Conservation (phyloP, 2,113 vertebrate species). For the Boulengeromyrus knoepffleri region DNA sequence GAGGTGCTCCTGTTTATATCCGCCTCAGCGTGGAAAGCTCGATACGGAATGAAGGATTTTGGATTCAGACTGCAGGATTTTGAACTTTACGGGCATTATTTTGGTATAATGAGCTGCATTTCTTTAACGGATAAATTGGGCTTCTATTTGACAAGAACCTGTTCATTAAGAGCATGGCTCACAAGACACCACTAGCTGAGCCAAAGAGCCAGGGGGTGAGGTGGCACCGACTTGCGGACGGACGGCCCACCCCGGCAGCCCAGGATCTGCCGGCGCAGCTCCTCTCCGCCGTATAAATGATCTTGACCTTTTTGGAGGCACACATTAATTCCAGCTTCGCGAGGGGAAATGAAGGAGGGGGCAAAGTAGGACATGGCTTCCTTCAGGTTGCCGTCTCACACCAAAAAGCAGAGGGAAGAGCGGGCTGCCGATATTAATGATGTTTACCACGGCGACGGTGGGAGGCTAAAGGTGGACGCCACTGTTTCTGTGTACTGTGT, state of each 20-base stretch:
- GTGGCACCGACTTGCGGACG: neutral
- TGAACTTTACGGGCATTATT: neutral
- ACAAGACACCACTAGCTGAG: neutral
- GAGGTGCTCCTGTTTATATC: neutral
- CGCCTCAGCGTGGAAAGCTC: neutral
- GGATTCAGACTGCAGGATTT: neutral
- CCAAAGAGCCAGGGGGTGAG: neutral
- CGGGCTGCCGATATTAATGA: neutral
- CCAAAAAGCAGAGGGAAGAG: neutral
- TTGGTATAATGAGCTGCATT: neutral
- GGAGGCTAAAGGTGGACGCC: neutral
- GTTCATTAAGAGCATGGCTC: neutral
- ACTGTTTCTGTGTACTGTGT: neutral
- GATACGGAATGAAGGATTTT: too few species aligned
- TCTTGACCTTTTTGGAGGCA: slow-evolving; percentile 1
- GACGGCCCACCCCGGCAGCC: neutral
- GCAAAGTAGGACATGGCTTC: neutral
- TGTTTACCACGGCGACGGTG: neutral
- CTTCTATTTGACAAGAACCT: neutral
- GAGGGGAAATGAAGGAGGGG: neutral
- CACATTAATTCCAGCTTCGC: slow-evolving; percentile 16
- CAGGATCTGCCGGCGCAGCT: neutral
- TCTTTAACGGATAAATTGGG: neutral
- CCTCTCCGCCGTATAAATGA: neutral
- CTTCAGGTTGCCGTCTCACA: neutral